A percentile compares a stretch with the other conserved stretches of the same genome.
These are phyloP conservation scores for Pleuronectes platessa DNA, from an alignment of 2,113 vertebrate genomes.

Conservation along the genomic window DNA sequence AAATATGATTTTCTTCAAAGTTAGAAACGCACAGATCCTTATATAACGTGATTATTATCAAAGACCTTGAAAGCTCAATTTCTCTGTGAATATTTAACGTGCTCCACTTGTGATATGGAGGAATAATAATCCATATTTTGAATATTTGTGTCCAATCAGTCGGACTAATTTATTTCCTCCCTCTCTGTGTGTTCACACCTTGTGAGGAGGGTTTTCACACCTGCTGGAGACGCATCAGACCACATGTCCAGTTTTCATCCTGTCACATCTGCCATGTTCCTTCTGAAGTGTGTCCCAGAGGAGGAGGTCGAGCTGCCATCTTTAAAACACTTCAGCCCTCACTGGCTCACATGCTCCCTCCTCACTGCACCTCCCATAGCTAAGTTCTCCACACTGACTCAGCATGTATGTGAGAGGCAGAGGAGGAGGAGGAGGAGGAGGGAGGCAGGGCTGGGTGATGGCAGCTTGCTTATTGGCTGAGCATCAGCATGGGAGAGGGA, in stretches of 20 bases:
- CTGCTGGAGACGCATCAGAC: constrained; percentile 18
- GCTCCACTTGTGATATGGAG: background rate
- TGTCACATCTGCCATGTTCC: constrained; percentile 33
- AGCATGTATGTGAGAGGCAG: constrained; percentile 68
- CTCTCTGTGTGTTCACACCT: background rate
- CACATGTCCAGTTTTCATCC: constrained; percentile 29
- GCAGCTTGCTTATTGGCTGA: constrained; percentile 55
- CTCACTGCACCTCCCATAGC: constrained; percentile 35
- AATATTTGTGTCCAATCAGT: no score
- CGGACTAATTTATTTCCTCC: background rate
- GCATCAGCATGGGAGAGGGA: constrained; percentile 20
- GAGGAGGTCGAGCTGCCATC: background rate
- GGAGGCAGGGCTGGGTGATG: constrained; percentile 34
- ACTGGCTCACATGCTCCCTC: background rate
- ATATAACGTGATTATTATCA: background rate
- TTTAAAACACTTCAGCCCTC: background rate
- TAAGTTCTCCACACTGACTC: constrained; percentile 69
- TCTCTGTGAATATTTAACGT: background rate
- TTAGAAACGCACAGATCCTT: background rate
- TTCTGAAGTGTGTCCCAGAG: constrained; percentile 7
- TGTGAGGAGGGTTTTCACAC: constrained; percentile 47
- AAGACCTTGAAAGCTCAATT: background rate
- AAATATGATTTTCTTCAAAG: background rate
- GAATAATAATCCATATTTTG: background rate
- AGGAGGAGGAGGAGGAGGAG: constrained; percentile 9